A percentile compares a stretch with the other conserved stretches of the same genome.
Evolutionary conservation across 2,797 vertebrate genomes (phyloP).

Genomic region (Pantherophis vulpinus): DNA sequence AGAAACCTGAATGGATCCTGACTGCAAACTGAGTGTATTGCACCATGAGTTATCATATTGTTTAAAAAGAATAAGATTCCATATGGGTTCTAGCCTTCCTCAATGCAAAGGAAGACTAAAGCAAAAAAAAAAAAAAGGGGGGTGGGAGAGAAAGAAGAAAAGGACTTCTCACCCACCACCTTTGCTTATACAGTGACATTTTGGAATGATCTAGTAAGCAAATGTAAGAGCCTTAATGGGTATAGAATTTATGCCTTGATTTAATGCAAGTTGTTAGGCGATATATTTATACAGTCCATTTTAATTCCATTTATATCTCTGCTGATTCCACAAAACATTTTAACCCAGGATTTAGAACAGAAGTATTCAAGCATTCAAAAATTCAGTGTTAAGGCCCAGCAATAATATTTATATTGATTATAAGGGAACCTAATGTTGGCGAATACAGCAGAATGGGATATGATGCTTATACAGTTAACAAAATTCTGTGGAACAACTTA

Average conservation of each 20-base stretch:
- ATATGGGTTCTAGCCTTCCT: background rate
- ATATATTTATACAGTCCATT: background rate
- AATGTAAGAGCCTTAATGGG: background rate
- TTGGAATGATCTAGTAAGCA: background rate
- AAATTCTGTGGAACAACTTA: background rate
- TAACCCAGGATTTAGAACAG: background rate
- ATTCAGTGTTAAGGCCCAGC: background rate
- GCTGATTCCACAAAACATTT: background rate
- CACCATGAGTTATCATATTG: background rate
- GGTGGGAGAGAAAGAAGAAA: background rate
- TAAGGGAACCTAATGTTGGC: background rate
- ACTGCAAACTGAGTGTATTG: background rate
- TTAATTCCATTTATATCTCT: background rate
- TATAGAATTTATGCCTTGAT: background rate
- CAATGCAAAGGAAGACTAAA: background rate
- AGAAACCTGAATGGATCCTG: background rate
- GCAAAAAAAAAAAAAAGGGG: background rate
- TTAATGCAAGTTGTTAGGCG: background rate
- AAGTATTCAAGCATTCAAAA: background rate
- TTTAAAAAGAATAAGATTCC: background rate
- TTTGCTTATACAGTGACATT: background rate
- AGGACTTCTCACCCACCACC: background rate
- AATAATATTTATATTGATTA: background rate
- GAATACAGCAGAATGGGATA: background rate
- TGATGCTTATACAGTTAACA: background rate